Base-by-base conservation (phyloP, 2,113 vertebrate genomes). In the Trogon surrucura region DNA sequence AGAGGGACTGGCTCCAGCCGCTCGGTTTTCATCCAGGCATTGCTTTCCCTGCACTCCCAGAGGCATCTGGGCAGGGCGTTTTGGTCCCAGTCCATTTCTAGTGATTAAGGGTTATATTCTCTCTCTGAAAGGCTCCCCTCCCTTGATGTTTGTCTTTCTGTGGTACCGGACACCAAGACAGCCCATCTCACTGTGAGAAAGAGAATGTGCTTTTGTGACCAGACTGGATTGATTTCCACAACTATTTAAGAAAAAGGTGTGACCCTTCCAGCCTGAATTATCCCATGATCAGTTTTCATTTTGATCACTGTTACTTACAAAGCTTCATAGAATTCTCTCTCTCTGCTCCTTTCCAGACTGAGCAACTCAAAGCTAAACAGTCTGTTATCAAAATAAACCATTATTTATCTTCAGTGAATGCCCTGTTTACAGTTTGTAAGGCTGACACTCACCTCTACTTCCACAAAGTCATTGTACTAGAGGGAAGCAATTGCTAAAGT, bases 81-180 rank as follows among this genome's bases (percentile, higher is more conserved):
- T 83, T 95, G 88, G 80, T 95, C 72, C 60, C 69, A 44, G 56
- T 56, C 72, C 90, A 80, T 89, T 85, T 91, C 78, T 48, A 60
- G 72, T 90, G 95, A 81, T 88, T 93, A 85, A 90, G 61, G 75
- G 53, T 74, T 90, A 64, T 50, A 34, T 71, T 78, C 86, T 48
- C 72, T 88, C 61, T 95, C 84, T 86, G 83, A 93, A 94, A 96
- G 93, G 27, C 13, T 62, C 27, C 21, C 9, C 41, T 72, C 58
- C 89, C 27, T 85, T 80, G 29, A 70, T 96, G 48, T 85, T 91
- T 91, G 64, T 94, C 80, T 93, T 91, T 93, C 71, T 30, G 48
- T 71, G 72, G 64, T 71, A 71, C 60, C 1, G 0, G 61, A 74
- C 78, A 88, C 26, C 51, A 69, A 89, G 79, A 54, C 41, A 89